Conservation (phyloP, 2,113 vertebrate genomes). For the Pelmatolapia mariae region DNA sequence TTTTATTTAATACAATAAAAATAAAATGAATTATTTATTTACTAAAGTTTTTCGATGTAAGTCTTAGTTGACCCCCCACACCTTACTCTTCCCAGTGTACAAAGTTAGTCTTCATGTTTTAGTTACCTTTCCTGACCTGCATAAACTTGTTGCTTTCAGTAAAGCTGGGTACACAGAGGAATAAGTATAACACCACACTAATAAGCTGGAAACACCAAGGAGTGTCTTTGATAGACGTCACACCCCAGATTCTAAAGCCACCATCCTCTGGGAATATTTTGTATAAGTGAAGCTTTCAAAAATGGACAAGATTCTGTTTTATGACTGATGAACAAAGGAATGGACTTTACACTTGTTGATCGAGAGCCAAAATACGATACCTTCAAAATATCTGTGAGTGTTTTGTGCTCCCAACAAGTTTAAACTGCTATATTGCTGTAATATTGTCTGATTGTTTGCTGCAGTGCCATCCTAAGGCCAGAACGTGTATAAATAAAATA, state of each 20-base stretch:
- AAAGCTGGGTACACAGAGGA: neutral
- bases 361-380: neutral
- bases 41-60: accelerated
- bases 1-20: neutral
- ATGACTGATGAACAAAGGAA: neutral
- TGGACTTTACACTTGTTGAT: neutral
- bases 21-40: neutral
- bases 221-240: neutral
- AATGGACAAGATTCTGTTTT: neutral
- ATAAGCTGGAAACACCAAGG: neutral
- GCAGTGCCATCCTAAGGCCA: neutral
- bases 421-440: neutral
- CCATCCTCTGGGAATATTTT: neutral
- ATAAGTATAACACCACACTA: neutral
- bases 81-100: neutral
- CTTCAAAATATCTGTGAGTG: neutral
- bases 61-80: neutral
- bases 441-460: neutral
- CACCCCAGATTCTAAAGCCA: neutral
- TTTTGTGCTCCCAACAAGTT: neutral
- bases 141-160: neutral
- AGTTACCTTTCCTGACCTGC: neutral
- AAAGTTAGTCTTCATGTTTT: neutral
- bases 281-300: neutral
- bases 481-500: neutral